Evolutionary conservation across 2,797 vertebrate genomes (phyloP), one percentile per base, ranked within the genome.

Genomic region (Sebastes trivittatus): DNA sequence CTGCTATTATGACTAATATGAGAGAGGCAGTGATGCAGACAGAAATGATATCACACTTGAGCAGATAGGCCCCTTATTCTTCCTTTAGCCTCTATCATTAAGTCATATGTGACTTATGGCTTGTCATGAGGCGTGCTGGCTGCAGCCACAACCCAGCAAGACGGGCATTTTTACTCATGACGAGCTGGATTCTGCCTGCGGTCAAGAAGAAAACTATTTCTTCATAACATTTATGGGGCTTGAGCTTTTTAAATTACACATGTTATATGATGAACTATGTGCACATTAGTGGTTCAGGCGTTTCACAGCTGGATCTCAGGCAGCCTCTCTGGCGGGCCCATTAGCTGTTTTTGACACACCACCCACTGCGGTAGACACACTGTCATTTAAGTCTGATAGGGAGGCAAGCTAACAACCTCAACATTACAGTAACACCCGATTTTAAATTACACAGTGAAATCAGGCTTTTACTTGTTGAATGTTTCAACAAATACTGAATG

Each of bases 81-180:
- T 88, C 83, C 87, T 93, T 92, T 86, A 91, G 84, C 76, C 89
- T 80, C 88, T 69, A 88, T 95, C 90, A 95, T 95, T 94, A 94
- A 81, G 81, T 83, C 84, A 91, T 80, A 75, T 81, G 81, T 90
- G 92, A 94, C 88, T 92, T 88, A 94, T 93, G 81, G 72, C 86
- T 85, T 83, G 87, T 92, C 87, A 82, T 46, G 63, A 75, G 67
- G 25, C 62, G 9, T 20, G 67, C 87, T 75, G 83, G 67, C 80
- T 81, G 72, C 63, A 81, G 78, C 80, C 81, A 75, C 68, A 77
- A 75, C 79, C 7, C 25, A 54, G 74, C 56, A 56, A 67, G 74
- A 79, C 68, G 27, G 75, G 70, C 59, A 70, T 82, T 84, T 87
- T 87, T 81, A 81, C 76, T 85, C 75, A 83, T 88, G 73, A 84